Conservation (phyloP, 2,113 vertebrate genomes). For the Muscicapa adusta region DNA sequence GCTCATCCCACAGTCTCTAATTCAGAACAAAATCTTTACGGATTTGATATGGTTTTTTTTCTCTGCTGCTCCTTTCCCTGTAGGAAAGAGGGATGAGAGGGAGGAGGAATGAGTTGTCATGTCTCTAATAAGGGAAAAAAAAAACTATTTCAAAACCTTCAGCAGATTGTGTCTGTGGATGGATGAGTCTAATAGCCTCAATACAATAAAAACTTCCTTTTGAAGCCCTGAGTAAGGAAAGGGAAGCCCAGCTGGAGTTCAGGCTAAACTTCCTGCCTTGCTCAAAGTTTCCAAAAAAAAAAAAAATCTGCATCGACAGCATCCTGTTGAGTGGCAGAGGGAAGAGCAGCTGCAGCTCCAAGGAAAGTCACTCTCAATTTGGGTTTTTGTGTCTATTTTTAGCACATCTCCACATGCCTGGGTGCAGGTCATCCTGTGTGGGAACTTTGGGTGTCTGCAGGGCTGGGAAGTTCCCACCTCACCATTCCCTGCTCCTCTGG, state of each 20-base stretch:
- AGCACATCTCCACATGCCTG: background rate
- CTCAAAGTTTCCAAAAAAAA: slow-evolving; percentile 35
- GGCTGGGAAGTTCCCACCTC: background rate
- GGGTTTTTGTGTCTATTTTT: background rate
- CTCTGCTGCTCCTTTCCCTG: background rate
- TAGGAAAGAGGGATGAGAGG: background rate
- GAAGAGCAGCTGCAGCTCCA: slow-evolving; percentile 23
- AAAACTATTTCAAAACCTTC: background rate
- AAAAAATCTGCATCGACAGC: background rate
- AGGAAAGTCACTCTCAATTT: background rate
- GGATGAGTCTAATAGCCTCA: background rate
- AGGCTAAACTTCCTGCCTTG: slow-evolving; percentile 60
- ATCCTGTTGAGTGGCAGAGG: slow-evolving; percentile 33
- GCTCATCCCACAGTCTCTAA: background rate
- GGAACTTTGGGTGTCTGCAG: background rate
- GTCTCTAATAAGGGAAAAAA: background rate
- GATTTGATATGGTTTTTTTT: background rate
- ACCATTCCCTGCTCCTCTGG: background rate
- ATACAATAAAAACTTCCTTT: slow-evolving; percentile 64
- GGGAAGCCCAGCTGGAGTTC: slow-evolving; percentile 61
- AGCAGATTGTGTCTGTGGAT: background rate
- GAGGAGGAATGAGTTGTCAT: background rate
- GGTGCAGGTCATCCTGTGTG: background rate
- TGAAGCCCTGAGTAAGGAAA: slow-evolving; percentile 20
- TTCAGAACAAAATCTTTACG: background rate